Base-by-base conservation (phyloP, 2,888 invertebrate species). In the Timema podura region DNA sequence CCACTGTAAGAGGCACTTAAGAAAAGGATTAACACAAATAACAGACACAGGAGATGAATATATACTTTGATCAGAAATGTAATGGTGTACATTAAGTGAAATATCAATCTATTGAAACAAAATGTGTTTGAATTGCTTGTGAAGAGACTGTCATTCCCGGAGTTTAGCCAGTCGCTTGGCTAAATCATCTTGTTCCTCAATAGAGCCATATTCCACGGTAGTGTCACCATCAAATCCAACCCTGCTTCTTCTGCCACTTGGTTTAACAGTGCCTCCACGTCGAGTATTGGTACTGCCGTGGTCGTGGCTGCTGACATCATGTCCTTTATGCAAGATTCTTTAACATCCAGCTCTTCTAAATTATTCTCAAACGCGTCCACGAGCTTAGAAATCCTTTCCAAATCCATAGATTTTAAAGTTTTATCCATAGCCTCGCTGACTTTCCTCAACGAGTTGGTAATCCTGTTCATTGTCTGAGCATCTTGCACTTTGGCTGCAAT, bases 321-420 rank as follows among this genome's bases (percentile, higher is more conserved):
- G 81, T 94, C 95, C 81, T 99, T 99, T 95, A 99, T 96, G 76
- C 97, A 97, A 0, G 96, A 95, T 70, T 96, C 96, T 83, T 99
- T 98, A 0, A 99, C 99, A 80, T 99, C 99, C 76, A 99, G 83
- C 81, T 99, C 98, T 83, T 99, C 99, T 84, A 99, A 99, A 81
- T 99, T 98, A 75, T 92, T 92, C 82, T 99, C 99, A 83, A 99
- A 99, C 81, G 96, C 95, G 79, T 96, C 96, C 96, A 96, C 96
- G 5, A 96, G 83, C 9, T 89, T 88, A 0, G 94, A 95, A 77
- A 96, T 95, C 82, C 98, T 98, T 82, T 99, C 98, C 71, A 99
- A 83, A 83, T 99, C 98, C 98, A 99, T 98, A 61, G 97, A 96
- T 79, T 95, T 97, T 98, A 99, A 98, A 11, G 99, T 98, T n/a